Percentiles rank a stretch among this genome's conserved stretches.
Evolutionary conservation across 2,888 invertebrate genomes (phyloP).

Genomic region (Acrobasis repandana): DNA sequence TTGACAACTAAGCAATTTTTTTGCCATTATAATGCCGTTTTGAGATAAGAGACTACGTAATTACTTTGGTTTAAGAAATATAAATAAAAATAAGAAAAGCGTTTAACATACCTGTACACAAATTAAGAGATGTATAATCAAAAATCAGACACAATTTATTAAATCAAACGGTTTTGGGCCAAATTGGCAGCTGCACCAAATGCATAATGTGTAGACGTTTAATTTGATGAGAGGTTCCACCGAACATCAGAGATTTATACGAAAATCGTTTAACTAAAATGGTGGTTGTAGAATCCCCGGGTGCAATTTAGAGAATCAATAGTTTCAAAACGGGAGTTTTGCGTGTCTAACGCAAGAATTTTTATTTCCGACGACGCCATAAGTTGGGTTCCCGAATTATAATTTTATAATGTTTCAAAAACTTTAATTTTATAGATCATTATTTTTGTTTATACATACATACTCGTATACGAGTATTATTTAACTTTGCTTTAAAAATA

Average conservation of each 20-base stretch:
- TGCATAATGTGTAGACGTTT: conserved; percentile 75
- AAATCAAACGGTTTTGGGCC: conserved; percentile 64
- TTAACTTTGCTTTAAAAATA: too few relatives aligned
- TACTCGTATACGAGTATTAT: too few relatives aligned
- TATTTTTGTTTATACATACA: background rate
- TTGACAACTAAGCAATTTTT: background rate
- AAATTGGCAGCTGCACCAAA: conserved; percentile 72
- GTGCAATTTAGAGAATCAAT: conserved; percentile 43
- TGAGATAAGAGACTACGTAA: background rate
- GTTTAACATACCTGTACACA: conserved; percentile 3
- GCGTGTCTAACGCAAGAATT: conserved; percentile 32
- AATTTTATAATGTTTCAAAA: background rate
- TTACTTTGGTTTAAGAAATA: background rate
- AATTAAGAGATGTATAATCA: conserved; percentile 47
- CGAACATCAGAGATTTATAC: conserved; percentile 66
- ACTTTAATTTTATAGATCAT: too few relatives aligned
- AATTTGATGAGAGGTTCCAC: conserved; percentile 70
- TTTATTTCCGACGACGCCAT: conserved; percentile 23
- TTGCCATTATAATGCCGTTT: background rate
- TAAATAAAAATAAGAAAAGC: background rate
- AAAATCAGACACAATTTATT: conserved; percentile 56
- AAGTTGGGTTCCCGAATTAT: background rate
- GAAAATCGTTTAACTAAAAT: conserved; percentile 72
- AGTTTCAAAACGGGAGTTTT: conserved; percentile 28
- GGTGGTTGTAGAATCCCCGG: conserved; percentile 56